Percentiles rank a stretch among this genome's conserved stretches.
Conservation (phyloP, 2,797 vertebrate genomes). For the Pantherophis alleghaniensis region DNA sequence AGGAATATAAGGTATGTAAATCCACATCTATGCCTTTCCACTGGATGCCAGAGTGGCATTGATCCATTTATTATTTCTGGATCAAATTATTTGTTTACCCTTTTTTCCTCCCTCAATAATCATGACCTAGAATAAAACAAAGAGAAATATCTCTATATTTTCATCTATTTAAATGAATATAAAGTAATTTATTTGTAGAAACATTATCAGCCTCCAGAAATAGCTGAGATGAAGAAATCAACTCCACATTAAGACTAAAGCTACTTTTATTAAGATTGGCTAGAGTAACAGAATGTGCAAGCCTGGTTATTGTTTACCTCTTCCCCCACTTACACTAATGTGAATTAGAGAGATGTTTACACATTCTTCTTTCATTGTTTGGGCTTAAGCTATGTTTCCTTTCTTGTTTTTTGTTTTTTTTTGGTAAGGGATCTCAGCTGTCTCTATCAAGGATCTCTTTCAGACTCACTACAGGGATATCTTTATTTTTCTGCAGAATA, state of each 20-base stretch:
- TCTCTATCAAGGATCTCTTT: not conserved
- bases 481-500: not conserved
- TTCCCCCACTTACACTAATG: not conserved
- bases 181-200: not conserved
- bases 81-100: not conserved
- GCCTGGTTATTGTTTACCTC: not conserved
- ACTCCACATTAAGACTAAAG: not conserved
- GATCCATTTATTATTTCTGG: not conserved
- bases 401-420: not conserved
- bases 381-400: not conserved
- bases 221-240: not conserved
- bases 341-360: not conserved
- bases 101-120: not conserved
- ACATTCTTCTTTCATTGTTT: not conserved
- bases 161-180: not conserved
- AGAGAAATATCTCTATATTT: not conserved
- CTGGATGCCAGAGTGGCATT: not conserved
- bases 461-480: not conserved
- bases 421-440: not conserved
- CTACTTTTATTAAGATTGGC: not conserved
- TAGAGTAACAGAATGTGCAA: not conserved
- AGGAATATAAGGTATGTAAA: not conserved
- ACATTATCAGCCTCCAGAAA: not conserved
- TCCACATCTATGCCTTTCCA: not conserved
- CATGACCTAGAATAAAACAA: not conserved